A percentile compares a stretch with the other conserved stretches of the same genome.
These are phyloP conservation scores for Bimastos eiseni DNA, from an alignment of 2,888 invertebrate genomes.

Conservation along the genomic window DNA sequence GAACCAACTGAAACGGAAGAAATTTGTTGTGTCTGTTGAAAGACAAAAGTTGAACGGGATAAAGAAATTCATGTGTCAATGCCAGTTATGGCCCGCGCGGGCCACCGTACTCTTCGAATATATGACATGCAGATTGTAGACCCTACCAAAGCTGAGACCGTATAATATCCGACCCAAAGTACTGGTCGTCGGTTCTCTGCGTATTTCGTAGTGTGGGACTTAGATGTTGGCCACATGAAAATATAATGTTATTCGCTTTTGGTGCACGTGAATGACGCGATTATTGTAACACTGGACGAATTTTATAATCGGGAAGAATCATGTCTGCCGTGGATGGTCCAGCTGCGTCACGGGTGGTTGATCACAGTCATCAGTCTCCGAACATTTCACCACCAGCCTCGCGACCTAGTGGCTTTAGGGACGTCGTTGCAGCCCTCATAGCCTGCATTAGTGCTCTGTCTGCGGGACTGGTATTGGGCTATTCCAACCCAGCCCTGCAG, in stretches of 20 bases:
- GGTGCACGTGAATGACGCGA: no score
- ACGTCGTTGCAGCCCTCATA: constrained; percentile 62
- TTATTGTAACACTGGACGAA: neutral
- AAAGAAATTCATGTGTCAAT: no score
- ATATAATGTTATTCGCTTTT: neutral
- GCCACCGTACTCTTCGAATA: no score
- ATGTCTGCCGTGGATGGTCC: neutral
- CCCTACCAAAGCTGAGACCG: neutral
- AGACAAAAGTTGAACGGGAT: no score
- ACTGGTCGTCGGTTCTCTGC: neutral
- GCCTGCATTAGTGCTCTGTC: constrained; percentile 54
- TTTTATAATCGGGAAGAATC: neutral
- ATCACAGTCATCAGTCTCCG: neutral
- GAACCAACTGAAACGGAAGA: no score
- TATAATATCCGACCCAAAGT: neutral
- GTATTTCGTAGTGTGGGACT: neutral
- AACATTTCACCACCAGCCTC: neutral
- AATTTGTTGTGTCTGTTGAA: no score
- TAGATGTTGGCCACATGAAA: neutral
- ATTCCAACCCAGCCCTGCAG: constrained; percentile 58
- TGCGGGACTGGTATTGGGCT: constrained; percentile 58
- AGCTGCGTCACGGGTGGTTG: neutral
- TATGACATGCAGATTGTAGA: no score
- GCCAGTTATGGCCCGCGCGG: no score
- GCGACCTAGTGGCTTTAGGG: neutral